Evolutionary conservation across 2,888 invertebrate genomes (phyloP), one percentile per base, ranked within the genome.

Genomic region (Phengaris arion): DNA sequence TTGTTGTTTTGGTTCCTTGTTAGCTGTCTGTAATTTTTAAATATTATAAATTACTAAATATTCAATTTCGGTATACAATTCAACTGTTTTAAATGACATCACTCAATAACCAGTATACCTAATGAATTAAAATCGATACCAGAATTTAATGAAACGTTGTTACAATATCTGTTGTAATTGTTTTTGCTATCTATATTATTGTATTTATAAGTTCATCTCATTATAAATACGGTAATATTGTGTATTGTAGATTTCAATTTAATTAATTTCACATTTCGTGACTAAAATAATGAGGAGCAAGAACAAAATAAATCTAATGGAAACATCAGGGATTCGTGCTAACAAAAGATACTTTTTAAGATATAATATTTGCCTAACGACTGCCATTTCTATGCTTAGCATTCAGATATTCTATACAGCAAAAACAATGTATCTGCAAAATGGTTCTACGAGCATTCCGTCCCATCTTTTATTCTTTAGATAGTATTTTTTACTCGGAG

Each of bases 351-450:
- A 72, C 70, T 72, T 72, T 72, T 72, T 72, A 72, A 72, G 72
- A 72, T 54, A 54, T 72, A 72, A 52, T 72, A 72, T 72, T 72
- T 72, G 72, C 72, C 72, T 72, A 72, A 72, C 72, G 72, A 72
- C 72, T 72, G 12, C 35, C 54, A 52, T 72, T 72, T 52, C 52
- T 72, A 72, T 54, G 72, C 35, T 72, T 22, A 72, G 72, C 72
- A 72, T 72, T 72, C 72, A 72, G 72, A 72, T 52, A 35, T 72
- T 72, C 52, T 72, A 72, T 72, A 72, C 52, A 72, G 51, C 13
- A 54, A 72, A 72, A 72, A 72, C 72, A 72, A 35, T 72, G 72
- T 72, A 35, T 51, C 69, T 51, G 70, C 70, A 70, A 70, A 70
- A 48, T 51, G 51, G 51, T 70, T 54, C 54, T 72, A 35, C 35